phyloP scores from a whole-genome alignment of 2,888 invertebrate species.

The Conistra vaccinii region DNA sequence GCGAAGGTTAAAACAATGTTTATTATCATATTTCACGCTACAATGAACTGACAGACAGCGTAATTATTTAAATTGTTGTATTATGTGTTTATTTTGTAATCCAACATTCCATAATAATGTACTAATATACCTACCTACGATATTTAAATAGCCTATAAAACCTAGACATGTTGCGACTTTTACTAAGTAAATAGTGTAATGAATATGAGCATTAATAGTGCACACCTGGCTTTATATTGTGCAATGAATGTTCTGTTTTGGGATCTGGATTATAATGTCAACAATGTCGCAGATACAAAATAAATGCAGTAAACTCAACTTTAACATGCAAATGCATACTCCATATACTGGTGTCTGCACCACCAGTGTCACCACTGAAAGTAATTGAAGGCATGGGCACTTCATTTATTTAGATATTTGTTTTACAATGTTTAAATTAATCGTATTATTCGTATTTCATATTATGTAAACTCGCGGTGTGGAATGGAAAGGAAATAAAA shows the following conservation, averaged over 20 bases:
- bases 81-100: conserved; percentile 38
- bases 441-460: conserved; percentile 7
- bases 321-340: conserved; percentile 43
- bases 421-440: conserved; percentile 16
- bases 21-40: conserved; percentile 58
- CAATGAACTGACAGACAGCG: conserved; percentile 51
- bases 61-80: conserved; percentile 55
- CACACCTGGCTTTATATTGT: conserved; percentile 33
- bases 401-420: not conserved
- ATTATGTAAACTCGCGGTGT: not conserved
- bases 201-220: not conserved
- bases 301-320: conserved; percentile 34
- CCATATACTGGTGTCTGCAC: no score
- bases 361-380: no score
- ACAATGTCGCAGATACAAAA: conserved; percentile 44
- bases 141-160: conserved; percentile 12
- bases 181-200: conserved; percentile 1
- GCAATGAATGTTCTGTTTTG: conserved; percentile 41
- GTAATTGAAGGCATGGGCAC: conserved; percentile 23
- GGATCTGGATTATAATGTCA: conserved; percentile 54
- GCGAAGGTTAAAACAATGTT: conserved; percentile 60
- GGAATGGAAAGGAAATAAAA: not conserved
- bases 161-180: conserved; percentile 3
- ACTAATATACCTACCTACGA: not conserved
- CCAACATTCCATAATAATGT: conserved; percentile 39